These are phyloP conservation scores for Harpagifer antarcticus DNA, from an alignment of 2,797 vertebrate species.

Conservation along the genomic window DNA sequence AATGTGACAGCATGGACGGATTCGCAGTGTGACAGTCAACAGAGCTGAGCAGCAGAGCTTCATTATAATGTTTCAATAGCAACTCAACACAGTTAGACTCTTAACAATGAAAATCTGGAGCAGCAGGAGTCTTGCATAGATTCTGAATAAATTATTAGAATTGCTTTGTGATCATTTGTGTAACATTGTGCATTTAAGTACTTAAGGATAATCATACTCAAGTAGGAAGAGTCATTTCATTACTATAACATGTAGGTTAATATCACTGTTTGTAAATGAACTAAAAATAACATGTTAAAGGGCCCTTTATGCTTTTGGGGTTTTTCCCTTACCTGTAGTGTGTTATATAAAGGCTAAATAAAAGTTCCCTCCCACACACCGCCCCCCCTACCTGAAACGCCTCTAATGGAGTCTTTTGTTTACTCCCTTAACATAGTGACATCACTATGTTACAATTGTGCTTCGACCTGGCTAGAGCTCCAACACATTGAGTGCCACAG, in stretches of 20 bases:
- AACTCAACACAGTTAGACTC: constrained; percentile 6
- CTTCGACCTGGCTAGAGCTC: too few relatives aligned
- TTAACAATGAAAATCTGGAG: constrained; percentile 1
- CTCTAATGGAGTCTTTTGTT: too few relatives aligned
- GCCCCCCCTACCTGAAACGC: too few relatives aligned
- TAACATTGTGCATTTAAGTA: constrained; percentile 20
- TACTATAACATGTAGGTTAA: neutral
- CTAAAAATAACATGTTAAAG: neutral
- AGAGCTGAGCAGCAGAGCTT: neutral
- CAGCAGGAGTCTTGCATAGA: neutral
- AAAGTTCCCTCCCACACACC: too few relatives aligned
- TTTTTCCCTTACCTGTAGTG: too few relatives aligned
- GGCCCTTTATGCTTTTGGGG: neutral
- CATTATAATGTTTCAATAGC: neutral
- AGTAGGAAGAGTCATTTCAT: neutral
- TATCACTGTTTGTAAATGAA: neutral
- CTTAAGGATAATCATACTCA: constrained; percentile 27
- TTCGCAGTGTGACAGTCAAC: constrained; percentile 65
- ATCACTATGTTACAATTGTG: too few relatives aligned
- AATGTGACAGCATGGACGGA: constrained; percentile 69
- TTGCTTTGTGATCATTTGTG: constrained; percentile 5
- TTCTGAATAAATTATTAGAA: constrained; percentile 20
- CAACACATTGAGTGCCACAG: too few relatives aligned
- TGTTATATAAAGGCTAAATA: too few relatives aligned
- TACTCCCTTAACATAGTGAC: too few relatives aligned